Percentiles rank a stretch among this genome's conserved stretches.
Evolutionary conservation across 2,797 vertebrate species (phyloP).

Genomic region (Poeciliopsis turneri): DNA sequence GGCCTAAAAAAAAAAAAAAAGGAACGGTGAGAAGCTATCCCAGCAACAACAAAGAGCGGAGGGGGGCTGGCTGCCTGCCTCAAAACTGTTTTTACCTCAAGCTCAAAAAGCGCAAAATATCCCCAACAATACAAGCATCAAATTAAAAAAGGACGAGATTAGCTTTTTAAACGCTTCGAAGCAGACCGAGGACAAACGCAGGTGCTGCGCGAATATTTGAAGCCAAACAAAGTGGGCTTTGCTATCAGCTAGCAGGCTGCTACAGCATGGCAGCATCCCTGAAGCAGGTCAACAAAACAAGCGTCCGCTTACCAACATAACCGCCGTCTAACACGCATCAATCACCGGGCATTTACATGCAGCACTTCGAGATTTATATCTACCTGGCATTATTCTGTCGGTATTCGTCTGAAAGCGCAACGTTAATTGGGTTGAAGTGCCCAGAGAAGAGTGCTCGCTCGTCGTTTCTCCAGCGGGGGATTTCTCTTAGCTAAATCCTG

Average conservation of each 20-base stretch:
- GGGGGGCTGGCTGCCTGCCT: not conserved
- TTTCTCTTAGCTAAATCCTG: slow-evolving; percentile 63
- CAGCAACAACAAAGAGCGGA: slow-evolving; percentile 64
- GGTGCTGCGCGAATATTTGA: slow-evolving; percentile 22
- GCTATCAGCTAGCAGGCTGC: slow-evolving; percentile 54
- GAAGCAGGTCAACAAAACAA: slow-evolving; percentile 75
- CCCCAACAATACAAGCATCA: accelerated
- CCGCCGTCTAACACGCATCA: slow-evolving; percentile 2
- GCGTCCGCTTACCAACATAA: slow-evolving; percentile 42
- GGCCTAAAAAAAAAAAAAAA: slow-evolving; percentile 43
- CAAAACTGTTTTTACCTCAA: not conserved
- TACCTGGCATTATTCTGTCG: slow-evolving; percentile 81
- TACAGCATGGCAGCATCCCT: slow-evolving; percentile 75
- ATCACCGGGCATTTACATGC: not conserved
- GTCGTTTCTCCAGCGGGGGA: slow-evolving; percentile 44
- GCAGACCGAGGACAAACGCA: slow-evolving; percentile 29
- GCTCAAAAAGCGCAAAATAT: not conserved
- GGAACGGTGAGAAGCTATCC: slow-evolving; percentile 43
- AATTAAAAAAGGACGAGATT: accelerated
- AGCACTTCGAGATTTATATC: not conserved
- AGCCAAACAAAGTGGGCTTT: slow-evolving; percentile 64
- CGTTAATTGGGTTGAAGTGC: slow-evolving; percentile 45
- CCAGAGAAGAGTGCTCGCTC: slow-evolving; percentile 36
- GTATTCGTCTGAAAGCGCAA: slow-evolving; percentile 27
- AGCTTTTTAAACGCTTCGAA: not conserved